These are phyloP conservation scores for Apocheima hispidaria DNA, from an alignment of 2,888 invertebrate species.

Conservation along the genomic window DNA sequence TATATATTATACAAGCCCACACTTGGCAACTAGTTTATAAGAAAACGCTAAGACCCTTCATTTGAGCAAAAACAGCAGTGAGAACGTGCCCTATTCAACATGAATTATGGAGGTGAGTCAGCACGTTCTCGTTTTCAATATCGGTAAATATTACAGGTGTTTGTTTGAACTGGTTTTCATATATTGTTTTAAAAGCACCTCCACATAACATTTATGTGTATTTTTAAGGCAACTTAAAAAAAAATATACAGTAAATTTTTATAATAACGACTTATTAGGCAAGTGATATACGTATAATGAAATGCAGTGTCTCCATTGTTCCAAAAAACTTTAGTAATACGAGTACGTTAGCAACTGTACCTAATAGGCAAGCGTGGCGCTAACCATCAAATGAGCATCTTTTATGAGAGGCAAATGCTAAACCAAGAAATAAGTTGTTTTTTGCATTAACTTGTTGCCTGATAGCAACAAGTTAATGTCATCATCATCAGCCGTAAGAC, in stretches of 20 bases:
- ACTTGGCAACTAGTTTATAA: conserved; percentile 1
- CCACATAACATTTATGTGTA: too few relatives aligned
- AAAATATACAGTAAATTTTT: too few relatives aligned
- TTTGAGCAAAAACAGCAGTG: conserved; percentile 21
- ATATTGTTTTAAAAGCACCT: conserved; percentile 2
- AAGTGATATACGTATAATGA: not conserved
- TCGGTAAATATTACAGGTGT: conserved; percentile 21
- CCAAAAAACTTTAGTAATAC: too few relatives aligned
- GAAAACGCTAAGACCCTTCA: conserved; percentile 16
- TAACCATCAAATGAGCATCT: not conserved
- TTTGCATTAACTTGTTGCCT: too few relatives aligned
- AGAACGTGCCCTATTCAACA: conserved; percentile 5
- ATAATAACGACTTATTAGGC: not conserved
- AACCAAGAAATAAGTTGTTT: too few relatives aligned
- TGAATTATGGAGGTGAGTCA: conserved; percentile 24
- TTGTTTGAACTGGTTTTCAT: conserved; percentile 22
- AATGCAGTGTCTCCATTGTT: too few relatives aligned
- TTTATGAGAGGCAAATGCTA: too few relatives aligned
- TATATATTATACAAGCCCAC: not conserved
- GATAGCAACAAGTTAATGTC: too few relatives aligned
- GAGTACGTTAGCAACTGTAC: too few relatives aligned
- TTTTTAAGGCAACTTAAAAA: too few relatives aligned
- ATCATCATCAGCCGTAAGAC: too few relatives aligned
- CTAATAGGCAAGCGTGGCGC: not conserved
- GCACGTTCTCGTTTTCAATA: conserved; percentile 21